Conservation (phyloP, 2,888 invertebrate species). For the Pseudeuparius sepicola region DNA sequence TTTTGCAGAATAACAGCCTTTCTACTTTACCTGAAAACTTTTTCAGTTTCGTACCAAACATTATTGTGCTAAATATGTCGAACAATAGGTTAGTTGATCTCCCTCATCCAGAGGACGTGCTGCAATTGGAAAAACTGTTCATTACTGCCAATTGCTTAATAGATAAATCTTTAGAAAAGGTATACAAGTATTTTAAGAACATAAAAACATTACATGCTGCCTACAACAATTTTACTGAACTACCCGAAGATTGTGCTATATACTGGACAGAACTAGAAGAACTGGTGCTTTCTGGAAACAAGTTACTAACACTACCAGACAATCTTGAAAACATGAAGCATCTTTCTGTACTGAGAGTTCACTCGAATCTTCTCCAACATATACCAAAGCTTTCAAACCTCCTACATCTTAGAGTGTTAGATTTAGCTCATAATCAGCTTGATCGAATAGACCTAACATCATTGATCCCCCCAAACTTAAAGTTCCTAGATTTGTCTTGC, state of each 20-base stretch:
- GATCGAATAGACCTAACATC: slow-evolving; percentile 68
- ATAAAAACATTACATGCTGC: slow-evolving; percentile 58
- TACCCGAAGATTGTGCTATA: slow-evolving; percentile 64
- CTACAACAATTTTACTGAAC: slow-evolving; percentile 63
- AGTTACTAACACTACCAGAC: slow-evolving; percentile 64
- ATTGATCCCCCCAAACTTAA: slow-evolving; percentile 70
- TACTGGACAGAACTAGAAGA: slow-evolving; percentile 76
- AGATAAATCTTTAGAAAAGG: slow-evolving; percentile 47
- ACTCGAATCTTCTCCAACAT: slow-evolving; percentile 67
- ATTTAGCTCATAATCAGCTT: slow-evolving; percentile 76
- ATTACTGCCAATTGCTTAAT: slow-evolving; percentile 68
- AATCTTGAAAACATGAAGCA: slow-evolving; percentile 61
- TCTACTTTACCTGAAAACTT: slow-evolving; percentile 66
- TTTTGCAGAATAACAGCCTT: slow-evolving; percentile 70
- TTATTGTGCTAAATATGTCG: slow-evolving; percentile 65
- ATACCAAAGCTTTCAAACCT: slow-evolving; percentile 70
- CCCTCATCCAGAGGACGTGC: slow-evolving; percentile 48
- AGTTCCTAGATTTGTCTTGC: slow-evolving; percentile 77
- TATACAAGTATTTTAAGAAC: slow-evolving; percentile 54
- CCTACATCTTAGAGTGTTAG: slow-evolving; percentile 64
- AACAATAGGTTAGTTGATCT: slow-evolving; percentile 66
- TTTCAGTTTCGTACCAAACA: slow-evolving; percentile 53
- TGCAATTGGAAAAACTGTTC: slow-evolving; percentile 56
- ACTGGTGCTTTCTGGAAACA: slow-evolving; percentile 72
- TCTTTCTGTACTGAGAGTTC: slow-evolving; percentile 65